Base-by-base conservation (phyloP, 2,113 vertebrate species). In the Mesoclemmys tuberculata region DNA sequence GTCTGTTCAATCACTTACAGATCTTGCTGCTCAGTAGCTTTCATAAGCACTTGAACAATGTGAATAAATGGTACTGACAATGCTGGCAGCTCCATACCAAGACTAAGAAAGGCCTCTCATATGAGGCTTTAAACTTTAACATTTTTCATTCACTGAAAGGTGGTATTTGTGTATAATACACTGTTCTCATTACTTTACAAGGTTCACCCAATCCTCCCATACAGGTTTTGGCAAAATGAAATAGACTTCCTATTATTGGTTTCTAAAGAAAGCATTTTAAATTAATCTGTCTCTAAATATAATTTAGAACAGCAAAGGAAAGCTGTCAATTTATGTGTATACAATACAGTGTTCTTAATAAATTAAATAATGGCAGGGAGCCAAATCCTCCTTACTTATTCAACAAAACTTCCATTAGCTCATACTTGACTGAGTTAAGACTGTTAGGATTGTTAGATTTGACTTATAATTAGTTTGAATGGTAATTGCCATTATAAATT, bases 51-150 rank as follows among this genome's bases (percentile, higher is more conserved):
- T 95, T 90, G 92, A 97, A 96, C 83, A 88, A 86, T 89, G 95
- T 96, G 96, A 98, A 97, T 97, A 97, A 96, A 96, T 97, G 95
- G 90, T 90, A 90, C 93, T 92, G 94, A 95, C 92, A 95, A 88
- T 41, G 44, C 80, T 96, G 95, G 95, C 95, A 95, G 92, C 87
- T 96, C 91, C 92, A 94, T 85, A 93, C 83, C 5, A 96, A 86
- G 68, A 6, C 87, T 94, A 89, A 95, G 80, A 97, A 96, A 96
- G 93, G 61, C 52, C 78, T 94, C 75, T 96, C 84, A 56, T n/a
- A 44, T 55, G 96, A 94, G 74, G 89, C 85, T 93, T 92, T 90
- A 88, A 96, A 94, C 79, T 93, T 96, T 48, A 74, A 74, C 55
- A 71, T 90, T 95, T 96, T 94, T 90, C 86, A 78, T 95, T 95